Percentiles rank a stretch among this genome's conserved stretches.
Conservation (phyloP, 2,113 vertebrate species). For the Paratilapia polleni region DNA sequence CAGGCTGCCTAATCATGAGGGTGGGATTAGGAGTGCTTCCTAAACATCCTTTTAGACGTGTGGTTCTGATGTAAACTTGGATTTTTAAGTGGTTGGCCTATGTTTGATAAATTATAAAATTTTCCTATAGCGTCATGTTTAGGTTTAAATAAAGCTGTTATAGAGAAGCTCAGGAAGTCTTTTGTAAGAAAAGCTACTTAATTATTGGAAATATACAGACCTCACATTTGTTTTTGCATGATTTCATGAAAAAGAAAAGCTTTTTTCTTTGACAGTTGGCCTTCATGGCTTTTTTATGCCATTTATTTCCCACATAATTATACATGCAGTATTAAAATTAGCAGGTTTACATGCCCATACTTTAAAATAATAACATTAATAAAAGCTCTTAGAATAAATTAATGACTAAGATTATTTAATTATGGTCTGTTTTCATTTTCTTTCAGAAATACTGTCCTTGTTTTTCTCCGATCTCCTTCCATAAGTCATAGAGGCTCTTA, state of each 20-base stretch:
- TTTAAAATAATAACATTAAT: not conserved
- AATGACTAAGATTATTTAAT: not conserved
- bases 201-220: not conserved
- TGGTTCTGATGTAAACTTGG: not conserved
- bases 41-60: not conserved
- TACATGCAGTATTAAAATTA: not conserved
- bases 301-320: not conserved
- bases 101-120: not conserved
- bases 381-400: not conserved
- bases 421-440: not conserved
- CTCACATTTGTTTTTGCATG: not conserved
- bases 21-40: not conserved
- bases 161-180: not conserved
- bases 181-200: not conserved
- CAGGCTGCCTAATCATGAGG: not conserved
- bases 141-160: not conserved
- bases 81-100: not conserved
- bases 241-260: not conserved
- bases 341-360: not conserved
- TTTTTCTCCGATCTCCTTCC: not conserved
- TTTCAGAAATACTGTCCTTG: not conserved
- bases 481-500: not conserved
- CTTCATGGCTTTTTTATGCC: not conserved
- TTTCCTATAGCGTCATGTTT: not conserved
- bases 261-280: conserved; percentile 30